phyloP scores from a whole-genome alignment of 2,888 invertebrate species.

The Griposia aprilina region DNA sequence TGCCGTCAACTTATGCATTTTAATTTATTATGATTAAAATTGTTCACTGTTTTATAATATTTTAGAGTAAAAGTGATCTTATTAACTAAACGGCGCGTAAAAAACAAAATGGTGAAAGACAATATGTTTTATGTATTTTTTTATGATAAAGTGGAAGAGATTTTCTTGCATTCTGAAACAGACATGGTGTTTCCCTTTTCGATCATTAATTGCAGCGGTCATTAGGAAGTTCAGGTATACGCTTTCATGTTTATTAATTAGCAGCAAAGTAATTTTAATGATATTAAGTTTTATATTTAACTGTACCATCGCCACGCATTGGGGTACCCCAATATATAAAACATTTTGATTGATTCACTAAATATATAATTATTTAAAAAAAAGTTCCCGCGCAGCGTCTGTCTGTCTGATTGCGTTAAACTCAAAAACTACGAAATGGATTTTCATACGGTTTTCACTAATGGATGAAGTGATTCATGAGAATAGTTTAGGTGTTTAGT shows the following conservation, averaged over 20 bases:
- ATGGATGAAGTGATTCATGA: too few relatives aligned
- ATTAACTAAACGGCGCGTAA: constrained; percentile 5
- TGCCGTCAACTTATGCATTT: constrained; percentile 46
- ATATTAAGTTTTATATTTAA: background rate
- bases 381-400: too few relatives aligned
- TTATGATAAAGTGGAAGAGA: background rate
- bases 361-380: too few relatives aligned
- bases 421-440: too few relatives aligned
- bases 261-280: background rate
- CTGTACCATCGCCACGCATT: background rate
- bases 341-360: too few relatives aligned
- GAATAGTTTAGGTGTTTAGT: too few relatives aligned
- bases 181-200: too few relatives aligned
- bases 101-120: constrained; percentile 15
- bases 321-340: background rate
- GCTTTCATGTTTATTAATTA: background rate
- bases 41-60: constrained; percentile 37
- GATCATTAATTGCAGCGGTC: background rate
- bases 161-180: background rate
- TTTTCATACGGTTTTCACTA: too few relatives aligned
- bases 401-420: too few relatives aligned
- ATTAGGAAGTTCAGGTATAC: background rate
- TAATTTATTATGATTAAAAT: constrained; percentile 55
- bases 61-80: constrained; percentile 29
- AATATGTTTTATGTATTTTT: constrained; percentile 22